A percentile compares a stretch with the other conserved stretches of the same genome.
Conservation (phyloP, 2,797 vertebrate species). For the Poeciliopsis gracilis region DNA sequence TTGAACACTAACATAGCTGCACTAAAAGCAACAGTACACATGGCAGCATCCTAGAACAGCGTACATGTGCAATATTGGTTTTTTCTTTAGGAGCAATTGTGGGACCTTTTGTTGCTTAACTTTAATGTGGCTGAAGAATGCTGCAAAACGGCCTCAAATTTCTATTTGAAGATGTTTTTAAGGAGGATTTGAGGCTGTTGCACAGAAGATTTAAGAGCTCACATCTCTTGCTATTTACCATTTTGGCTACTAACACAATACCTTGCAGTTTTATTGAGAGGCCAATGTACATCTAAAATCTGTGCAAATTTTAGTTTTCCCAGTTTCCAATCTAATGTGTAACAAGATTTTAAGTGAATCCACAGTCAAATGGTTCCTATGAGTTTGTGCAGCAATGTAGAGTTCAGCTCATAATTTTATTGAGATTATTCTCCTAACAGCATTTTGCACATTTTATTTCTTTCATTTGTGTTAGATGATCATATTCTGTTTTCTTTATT, state of each 20-base stretch:
- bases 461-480: slow-evolving; percentile 17
- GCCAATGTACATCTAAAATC: not conserved
- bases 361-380: not conserved
- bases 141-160: slow-evolving; percentile 17
- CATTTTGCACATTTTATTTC: slow-evolving; percentile 69
- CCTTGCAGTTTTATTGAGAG: not conserved
- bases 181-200: slow-evolving; percentile 19
- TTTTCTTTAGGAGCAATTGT: slow-evolving; percentile 2
- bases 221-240: slow-evolving; percentile 3
- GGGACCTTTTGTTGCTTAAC: slow-evolving; percentile 7
- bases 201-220: slow-evolving; percentile 17
- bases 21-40: slow-evolving; percentile 4
- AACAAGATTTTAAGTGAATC: not conserved
- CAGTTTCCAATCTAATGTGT: not conserved
- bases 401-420: slow-evolving; percentile 30
- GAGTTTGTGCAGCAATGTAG: not conserved
- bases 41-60: slow-evolving; percentile 4
- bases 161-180: slow-evolving; percentile 23
- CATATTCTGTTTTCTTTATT: not conserved
- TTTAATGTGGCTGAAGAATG: slow-evolving; percentile 18
- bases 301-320: not conserved
- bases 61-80: slow-evolving; percentile 3
- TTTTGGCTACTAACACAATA: not conserved
- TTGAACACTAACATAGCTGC: slow-evolving; percentile 24
- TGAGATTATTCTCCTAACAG: slow-evolving; percentile 40